Conservation (phyloP, 2,113 vertebrate genomes). For the Cochlearius cochlearius region DNA sequence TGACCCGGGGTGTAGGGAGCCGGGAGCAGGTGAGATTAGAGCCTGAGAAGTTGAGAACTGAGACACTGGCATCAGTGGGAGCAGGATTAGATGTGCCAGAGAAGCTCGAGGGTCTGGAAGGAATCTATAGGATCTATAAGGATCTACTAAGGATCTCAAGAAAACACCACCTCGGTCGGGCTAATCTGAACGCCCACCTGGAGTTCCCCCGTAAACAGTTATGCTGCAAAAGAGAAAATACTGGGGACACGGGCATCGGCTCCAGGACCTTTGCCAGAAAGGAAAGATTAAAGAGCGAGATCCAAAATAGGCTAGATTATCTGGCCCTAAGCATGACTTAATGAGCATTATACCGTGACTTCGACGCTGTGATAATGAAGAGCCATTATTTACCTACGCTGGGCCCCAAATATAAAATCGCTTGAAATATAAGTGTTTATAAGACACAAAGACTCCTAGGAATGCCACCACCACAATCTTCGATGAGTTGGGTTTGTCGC, state of each 20-base stretch:
- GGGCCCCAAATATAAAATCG: not conserved
- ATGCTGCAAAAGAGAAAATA: not conserved
- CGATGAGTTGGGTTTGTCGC: not conserved
- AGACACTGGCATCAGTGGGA: not conserved
- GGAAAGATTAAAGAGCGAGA: conserved; percentile 55
- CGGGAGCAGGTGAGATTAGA: conserved; percentile 4
- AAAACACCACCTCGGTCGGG: fast-evolving
- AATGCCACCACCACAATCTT: not conserved
- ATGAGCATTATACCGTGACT: conserved; percentile 41
- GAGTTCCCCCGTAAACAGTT: not conserved
- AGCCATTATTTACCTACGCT: conserved; percentile 12
- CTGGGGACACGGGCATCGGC: not conserved
- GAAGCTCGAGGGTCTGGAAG: not conserved
- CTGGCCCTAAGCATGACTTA: conserved; percentile 53
- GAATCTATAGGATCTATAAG: not conserved
- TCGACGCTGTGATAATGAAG: conserved; percentile 39
- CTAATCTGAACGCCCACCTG: not conserved
- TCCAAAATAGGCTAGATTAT: conserved; percentile 71
- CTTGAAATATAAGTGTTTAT: not conserved
- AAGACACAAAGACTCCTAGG: not conserved
- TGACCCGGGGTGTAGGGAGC: not conserved
- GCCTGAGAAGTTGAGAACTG: conserved; percentile 4
- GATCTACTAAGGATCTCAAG: not conserved
- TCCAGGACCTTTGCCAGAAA: conserved; percentile 55
- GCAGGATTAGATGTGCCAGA: not conserved